These are phyloP conservation scores for Eriocheir sinensis DNA, from an alignment of 1,140 invertebrate species.

Conservation along the genomic window DNA sequence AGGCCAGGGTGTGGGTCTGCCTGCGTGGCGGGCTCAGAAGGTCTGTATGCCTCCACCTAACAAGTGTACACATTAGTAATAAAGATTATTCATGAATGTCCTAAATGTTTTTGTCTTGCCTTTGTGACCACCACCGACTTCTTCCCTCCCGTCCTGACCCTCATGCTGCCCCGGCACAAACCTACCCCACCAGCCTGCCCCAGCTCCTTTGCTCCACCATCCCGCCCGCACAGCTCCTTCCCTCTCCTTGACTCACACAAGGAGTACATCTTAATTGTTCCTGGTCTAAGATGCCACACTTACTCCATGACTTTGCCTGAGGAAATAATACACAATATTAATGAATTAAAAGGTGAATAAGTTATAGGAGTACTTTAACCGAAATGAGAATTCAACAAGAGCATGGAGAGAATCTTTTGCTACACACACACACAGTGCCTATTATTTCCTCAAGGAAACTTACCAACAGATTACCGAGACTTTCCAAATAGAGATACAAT, in stretches of 20 bases:
- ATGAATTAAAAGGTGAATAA: neutral
- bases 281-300: neutral
- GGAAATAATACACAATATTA: too few species aligned
- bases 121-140: neutral
- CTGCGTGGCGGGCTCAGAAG: neutral
- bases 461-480: too few species aligned
- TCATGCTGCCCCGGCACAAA: neutral
- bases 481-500: too few species aligned
- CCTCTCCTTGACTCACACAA: neutral
- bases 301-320: neutral
- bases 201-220: neutral
- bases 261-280: neutral
- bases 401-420: too few species aligned
- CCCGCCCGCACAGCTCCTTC: neutral
- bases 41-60: constrained; percentile 15
- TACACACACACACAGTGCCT: too few species aligned
- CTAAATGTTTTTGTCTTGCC: neutral
- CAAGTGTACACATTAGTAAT: constrained; percentile 34
- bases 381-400: too few species aligned
- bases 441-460: too few species aligned
- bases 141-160: neutral
- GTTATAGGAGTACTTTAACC: neutral
- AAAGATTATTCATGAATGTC: neutral
- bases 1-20: neutral
- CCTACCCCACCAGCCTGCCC: neutral